phyloP scores from a whole-genome alignment of 2,888 invertebrate genomes.

The Pandemis corylana region DNA sequence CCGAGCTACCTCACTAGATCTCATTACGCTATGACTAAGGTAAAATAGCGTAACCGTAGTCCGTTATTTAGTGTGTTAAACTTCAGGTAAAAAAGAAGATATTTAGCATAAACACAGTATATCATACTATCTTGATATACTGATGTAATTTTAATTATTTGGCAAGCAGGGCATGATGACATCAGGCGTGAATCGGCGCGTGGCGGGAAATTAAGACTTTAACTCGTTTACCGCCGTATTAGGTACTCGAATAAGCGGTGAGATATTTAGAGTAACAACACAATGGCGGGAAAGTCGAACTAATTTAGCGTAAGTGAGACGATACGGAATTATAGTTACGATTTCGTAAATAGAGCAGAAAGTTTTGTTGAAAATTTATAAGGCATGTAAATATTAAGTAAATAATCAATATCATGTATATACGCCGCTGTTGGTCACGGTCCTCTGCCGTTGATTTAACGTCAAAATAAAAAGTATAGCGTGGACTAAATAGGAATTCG shows the following conservation, averaged over 20 bases:
- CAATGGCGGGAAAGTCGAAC: neutral
- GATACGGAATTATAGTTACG: neutral
- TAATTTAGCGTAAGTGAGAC: neutral
- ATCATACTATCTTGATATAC: constrained; percentile 20
- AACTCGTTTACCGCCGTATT: constrained; percentile 1
- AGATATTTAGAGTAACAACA: neutral
- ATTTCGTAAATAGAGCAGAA: neutral
- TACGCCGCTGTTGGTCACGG: too few relatives aligned
- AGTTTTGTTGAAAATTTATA: neutral
- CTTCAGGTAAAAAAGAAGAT: neutral
- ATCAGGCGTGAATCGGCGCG: constrained; percentile 21
- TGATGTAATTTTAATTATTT: constrained; percentile 35
- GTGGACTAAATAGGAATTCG: too few relatives aligned
- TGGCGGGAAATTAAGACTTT: constrained; percentile 6
- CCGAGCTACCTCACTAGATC: too few relatives aligned
- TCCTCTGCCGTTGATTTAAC: too few relatives aligned
- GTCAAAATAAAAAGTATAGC: too few relatives aligned
- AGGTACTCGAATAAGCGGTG: constrained; percentile 6
- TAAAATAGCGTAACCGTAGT: too few relatives aligned
- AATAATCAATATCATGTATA: too few relatives aligned
- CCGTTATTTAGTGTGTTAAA: neutral
- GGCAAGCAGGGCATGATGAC: constrained; percentile 37
- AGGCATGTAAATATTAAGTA: too few relatives aligned
- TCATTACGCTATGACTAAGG: too few relatives aligned
- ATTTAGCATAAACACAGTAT: neutral